Base-by-base conservation (phyloP, 2,888 invertebrate genomes). In the Leptinotarsa rubiginosa region DNA sequence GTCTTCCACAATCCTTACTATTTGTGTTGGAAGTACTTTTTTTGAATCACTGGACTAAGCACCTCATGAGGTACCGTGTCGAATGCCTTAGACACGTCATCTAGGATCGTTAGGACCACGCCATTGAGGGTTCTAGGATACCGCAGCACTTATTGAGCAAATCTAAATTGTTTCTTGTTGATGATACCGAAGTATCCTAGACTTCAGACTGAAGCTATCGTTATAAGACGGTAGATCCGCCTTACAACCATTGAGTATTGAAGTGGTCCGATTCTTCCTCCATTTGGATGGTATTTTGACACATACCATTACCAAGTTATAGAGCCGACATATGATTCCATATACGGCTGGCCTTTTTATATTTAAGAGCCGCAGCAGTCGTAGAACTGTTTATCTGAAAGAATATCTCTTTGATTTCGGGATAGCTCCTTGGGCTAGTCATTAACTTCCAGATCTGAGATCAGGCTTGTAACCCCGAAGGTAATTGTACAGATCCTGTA, bases 1-100 rank as follows among this genome's bases (percentile, higher is more conserved):
- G 31, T 7, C 7, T 31, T 31, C 31, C 31, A 87, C 75, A 88
- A 81, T 56, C 85, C 83, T 13, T 31, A 7, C 7, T 31, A 31
- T 7, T 7, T 31, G 31, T 31, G 31, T 31, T 31, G 31, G 7
- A 31, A 7, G 7, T 31, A 7, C 1, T 31, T 7, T 31, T 31
- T 31, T 31, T 7, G 31, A 1, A 31, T 7, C 31, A 31, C 31
- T 31, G 25, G 25, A 31, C 25, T 31, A 7, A 31, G 7, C 31
- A 31, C 7, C 31, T 31, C 31, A 31, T 31, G 31, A 7, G 31
- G 31, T 31, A 31, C 7, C 31, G 31, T 31, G 1, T 31, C 31
- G 31, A 31, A 31, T 31, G 31, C 7, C 7, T 7, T 89, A 13
- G 86, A 83, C 47, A 89, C 85, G 78, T 31, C 31, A 31, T 89